phyloP scores from a whole-genome alignment of 1,140 invertebrate species.

The Drosophila ercepeae region DNA sequence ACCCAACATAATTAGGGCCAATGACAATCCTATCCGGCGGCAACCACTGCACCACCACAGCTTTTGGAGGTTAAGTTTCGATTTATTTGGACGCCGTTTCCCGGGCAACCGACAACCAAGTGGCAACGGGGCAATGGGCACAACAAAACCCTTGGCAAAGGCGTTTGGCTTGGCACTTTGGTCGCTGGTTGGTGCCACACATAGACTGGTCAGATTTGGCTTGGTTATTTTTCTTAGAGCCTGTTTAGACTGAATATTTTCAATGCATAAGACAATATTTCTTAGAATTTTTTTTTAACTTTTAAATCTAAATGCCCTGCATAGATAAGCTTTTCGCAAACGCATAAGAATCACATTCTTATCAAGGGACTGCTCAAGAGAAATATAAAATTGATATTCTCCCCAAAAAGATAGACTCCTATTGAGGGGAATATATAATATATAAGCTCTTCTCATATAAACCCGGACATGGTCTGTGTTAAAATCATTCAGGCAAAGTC shows the following conservation, averaged over 20 bases:
- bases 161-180: conserved; percentile 3
- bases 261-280: neutral
- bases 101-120: conserved; percentile 25
- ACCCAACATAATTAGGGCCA: conserved; percentile 44
- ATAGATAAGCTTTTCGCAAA: too few species aligned
- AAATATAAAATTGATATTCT: too few species aligned
- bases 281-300: neutral
- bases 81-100: conserved; percentile 40
- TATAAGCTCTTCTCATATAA: neutral
- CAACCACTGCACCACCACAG: conserved; percentile 20
- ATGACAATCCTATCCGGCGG: conserved; percentile 28
- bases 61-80: conserved; percentile 17
- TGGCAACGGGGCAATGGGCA: conserved; percentile 26
- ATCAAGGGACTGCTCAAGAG: too few species aligned
- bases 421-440: neutral
- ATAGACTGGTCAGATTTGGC: too few species aligned
- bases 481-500: neutral
- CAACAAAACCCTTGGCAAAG: conserved; percentile 27
- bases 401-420: neutral
- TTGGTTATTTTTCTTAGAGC: neutral
- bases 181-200: neutral
- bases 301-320: too few species aligned
- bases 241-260: neutral
- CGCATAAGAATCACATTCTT: too few species aligned
- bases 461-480: neutral